A percentile compares a stretch with the other conserved stretches of the same genome.
These are phyloP conservation scores for Eristalis pertinax DNA, from an alignment of 2,888 invertebrate genomes.

Conservation along the genomic window DNA sequence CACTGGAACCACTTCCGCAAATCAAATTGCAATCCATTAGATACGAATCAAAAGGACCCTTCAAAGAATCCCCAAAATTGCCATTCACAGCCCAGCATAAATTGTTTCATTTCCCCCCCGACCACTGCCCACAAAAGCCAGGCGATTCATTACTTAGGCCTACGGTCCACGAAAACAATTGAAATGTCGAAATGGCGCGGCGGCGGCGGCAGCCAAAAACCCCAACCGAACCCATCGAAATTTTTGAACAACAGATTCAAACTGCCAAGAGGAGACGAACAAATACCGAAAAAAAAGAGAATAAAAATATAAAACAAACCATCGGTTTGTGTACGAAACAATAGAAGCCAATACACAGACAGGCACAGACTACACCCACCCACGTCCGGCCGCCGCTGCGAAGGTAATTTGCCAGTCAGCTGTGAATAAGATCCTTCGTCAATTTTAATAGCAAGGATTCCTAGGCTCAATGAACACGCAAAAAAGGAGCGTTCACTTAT, in stretches of 20 bases:
- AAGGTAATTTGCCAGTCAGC: conserved; percentile 59
- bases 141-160: neutral
- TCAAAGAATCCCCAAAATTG: neutral
- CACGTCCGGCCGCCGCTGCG: neutral
- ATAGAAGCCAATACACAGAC: neutral
- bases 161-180: neutral
- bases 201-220: neutral
- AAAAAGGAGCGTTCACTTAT: conserved; percentile 49
- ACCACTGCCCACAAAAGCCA: neutral
- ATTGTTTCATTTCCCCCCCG: neutral
- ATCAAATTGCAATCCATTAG: conserved; percentile 30
- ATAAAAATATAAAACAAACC: neutral
- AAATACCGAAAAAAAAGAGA: neutral
- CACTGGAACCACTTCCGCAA: neutral
- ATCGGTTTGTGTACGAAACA: neutral
- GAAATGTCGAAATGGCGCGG: neutral
- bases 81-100: neutral
- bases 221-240: neutral
- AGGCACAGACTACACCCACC: neutral
- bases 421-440: conserved; percentile 66
- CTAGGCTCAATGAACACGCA: conserved; percentile 52
- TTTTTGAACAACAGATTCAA: neutral
- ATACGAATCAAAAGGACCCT: conserved; percentile 10
- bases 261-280: neutral
- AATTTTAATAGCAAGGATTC: conserved; percentile 62